Conservation (phyloP, 2,113 vertebrate genomes). For the Xiphorhynchus elegans region DNA sequence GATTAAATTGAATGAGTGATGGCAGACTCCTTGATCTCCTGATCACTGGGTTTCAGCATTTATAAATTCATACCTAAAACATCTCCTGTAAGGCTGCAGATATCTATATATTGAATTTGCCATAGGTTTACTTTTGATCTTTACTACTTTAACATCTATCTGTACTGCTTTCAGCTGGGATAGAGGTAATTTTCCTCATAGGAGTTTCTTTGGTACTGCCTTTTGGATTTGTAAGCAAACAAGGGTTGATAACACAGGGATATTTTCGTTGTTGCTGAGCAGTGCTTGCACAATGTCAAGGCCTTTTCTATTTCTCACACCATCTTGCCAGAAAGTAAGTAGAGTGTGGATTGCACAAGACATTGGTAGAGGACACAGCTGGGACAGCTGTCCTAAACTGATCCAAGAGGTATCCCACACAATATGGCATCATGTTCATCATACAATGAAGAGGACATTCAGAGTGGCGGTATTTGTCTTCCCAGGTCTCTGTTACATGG, state of each 20-base stretch:
- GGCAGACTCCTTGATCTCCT: background rate
- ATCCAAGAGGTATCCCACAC: background rate
- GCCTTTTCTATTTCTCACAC: background rate
- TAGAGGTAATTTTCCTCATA: background rate
- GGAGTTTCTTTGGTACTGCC: background rate
- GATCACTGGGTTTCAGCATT: background rate
- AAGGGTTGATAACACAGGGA: background rate
- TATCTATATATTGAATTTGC: background rate
- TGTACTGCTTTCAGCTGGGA: background rate
- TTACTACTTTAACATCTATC: background rate
- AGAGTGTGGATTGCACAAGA: background rate
- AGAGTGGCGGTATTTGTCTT: too few species aligned
- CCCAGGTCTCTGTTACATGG: rapidly evolving
- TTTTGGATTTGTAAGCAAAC: background rate
- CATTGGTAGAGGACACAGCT: background rate
- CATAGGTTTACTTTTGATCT: background rate
- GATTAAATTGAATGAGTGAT: background rate
- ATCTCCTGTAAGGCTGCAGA: background rate
- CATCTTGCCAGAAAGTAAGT: rapidly evolving
- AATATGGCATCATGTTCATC: too few species aligned
- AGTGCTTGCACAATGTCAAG: background rate
- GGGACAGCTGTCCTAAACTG: background rate
- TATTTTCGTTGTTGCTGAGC: background rate
- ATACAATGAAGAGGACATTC: too few species aligned
- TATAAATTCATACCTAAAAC: background rate